Percentiles rank a stretch among this genome's conserved stretches.
Conservation (phyloP, 2,113 vertebrate species). For the Paralichthys olivaceus region DNA sequence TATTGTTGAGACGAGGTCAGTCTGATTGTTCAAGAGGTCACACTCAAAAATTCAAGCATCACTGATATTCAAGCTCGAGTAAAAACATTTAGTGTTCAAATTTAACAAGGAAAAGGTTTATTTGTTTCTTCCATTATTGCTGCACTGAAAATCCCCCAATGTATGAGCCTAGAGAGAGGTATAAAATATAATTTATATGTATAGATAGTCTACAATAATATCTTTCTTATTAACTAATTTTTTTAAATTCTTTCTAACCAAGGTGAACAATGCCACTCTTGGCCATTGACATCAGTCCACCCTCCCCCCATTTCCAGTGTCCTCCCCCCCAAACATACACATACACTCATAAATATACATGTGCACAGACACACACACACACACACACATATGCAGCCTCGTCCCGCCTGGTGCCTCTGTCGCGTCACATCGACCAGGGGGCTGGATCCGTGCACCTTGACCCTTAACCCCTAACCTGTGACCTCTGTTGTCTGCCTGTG, state of each 20-base stretch:
- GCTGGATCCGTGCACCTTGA: conserved; percentile 80
- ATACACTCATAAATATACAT: conserved; percentile 74
- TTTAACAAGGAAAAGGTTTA: conserved; percentile 17
- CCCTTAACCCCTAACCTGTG: conserved; percentile 76
- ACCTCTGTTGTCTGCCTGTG: conserved; percentile 75
- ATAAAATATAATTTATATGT: no score
- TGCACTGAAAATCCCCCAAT: not conserved
- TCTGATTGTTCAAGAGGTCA: conserved; percentile 75
- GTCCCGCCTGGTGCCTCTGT: conserved; percentile 74
- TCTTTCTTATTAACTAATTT: not conserved
- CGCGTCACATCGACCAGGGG: conserved; percentile 84
- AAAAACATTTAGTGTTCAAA: conserved; percentile 12
- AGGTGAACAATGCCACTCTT: conserved; percentile 61
- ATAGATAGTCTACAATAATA: no score
- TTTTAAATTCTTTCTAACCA: conserved; percentile 34
- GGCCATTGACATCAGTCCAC: conserved; percentile 55
- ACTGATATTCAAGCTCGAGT: conserved; percentile 37
- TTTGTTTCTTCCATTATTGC: conserved; percentile 18
- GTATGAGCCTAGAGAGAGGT: not conserved
- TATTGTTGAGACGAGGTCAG: conserved; percentile 70
- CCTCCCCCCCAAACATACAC: conserved; percentile 46
- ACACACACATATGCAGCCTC: conserved; percentile 39
- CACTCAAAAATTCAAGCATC: conserved; percentile 61
- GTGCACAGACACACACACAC: conserved; percentile 43
- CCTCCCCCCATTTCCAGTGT: conserved; percentile 55